phyloP scores from a whole-genome alignment of 2,113 vertebrate genomes.

The Spea multiplicata region DNA sequence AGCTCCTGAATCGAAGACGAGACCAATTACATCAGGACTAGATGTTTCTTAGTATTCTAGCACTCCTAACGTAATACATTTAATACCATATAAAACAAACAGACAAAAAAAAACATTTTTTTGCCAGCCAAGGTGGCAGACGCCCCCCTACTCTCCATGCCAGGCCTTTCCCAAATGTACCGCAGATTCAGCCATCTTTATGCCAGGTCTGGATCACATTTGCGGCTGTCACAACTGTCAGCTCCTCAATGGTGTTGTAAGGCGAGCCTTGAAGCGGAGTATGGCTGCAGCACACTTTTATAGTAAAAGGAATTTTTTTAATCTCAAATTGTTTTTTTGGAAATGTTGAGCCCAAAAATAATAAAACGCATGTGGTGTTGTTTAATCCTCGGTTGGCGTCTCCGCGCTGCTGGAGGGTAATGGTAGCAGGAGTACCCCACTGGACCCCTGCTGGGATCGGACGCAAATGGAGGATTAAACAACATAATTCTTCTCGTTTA shows the following conservation, averaged over 20 bases:
- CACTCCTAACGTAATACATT: no score
- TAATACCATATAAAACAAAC: no score
- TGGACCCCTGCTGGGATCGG: slow-evolving; percentile 27
- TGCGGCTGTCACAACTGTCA: not conserved
- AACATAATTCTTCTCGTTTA: slow-evolving; percentile 19
- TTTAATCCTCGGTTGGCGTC: slow-evolving; percentile 36
- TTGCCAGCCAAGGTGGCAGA: no score
- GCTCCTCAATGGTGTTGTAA: not conserved
- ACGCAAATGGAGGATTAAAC: slow-evolving; percentile 16
- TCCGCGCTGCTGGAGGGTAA: slow-evolving; percentile 28
- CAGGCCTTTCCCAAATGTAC: no score
- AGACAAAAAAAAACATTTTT: no score
- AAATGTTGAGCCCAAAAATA: slow-evolving; percentile 38
- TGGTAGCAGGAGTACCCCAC: slow-evolving; percentile 25
- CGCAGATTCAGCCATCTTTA: no score
- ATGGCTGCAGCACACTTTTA: slow-evolving; percentile 20
- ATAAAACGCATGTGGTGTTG: slow-evolving; percentile 40
- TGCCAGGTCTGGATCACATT: no score
- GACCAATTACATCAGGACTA: no score
- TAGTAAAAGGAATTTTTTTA: slow-evolving; percentile 9
- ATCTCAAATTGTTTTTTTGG: slow-evolving; percentile 25
- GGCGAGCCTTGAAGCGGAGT: slow-evolving; percentile 1
- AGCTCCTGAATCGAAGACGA: no score
- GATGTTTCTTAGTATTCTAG: no score
- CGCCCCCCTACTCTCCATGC: no score